Base-by-base conservation (phyloP, 2,113 vertebrate species). In the Aptenodytes forsteri region DNA sequence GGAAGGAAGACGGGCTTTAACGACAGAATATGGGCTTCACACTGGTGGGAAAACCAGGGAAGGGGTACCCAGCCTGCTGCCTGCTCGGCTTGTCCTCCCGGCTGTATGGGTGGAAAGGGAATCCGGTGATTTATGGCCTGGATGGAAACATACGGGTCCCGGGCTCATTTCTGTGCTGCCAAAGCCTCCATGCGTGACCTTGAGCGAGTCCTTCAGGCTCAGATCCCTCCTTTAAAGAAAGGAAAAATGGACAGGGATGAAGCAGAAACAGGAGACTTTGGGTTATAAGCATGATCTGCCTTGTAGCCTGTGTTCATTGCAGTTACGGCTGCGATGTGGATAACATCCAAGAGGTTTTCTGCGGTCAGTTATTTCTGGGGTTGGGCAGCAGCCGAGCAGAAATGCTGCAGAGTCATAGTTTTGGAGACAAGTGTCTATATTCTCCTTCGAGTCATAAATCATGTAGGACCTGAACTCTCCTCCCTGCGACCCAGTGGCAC, bases 291-390 rank as follows among this genome's bases (percentile, higher is more conserved):
- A 0, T 0, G 16, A 9, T 56, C 47, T 40, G 32, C 61, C 9
- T 49, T 3, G 4, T 55, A 11, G 16, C 49, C 64, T 6, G 36
- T 0, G 2, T 13, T 56, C 46, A 0, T 3, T 18, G 89, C 3
- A 0, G 11, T 38, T 36, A 30, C 0, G 0, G 47, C 61, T 44
- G 65, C 0, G 1, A 2, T 4, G 15, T 17, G 64, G 34, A 2
- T 3, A 8, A 10, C 47, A 4, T n/a, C 46, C 81, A 21, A 14
- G 72, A 54, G 50, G 20, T 65, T 29, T 25, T n/a, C 11, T n/a
- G 58, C 46, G 30, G 72, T 38, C 62, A 1, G 71, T 93, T 40
- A 12, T 32, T 18, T 34, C 83, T 9, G 7, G 67, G 38, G 34
- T 0, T 49, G 64, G 80, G 91, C 79, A 67, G 36, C 1, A 0